Percentiles rank a stretch among this genome's conserved stretches.
Evolutionary conservation across 2,113 vertebrate species (phyloP).

Genomic region (Dromaius novaehollandiae): DNA sequence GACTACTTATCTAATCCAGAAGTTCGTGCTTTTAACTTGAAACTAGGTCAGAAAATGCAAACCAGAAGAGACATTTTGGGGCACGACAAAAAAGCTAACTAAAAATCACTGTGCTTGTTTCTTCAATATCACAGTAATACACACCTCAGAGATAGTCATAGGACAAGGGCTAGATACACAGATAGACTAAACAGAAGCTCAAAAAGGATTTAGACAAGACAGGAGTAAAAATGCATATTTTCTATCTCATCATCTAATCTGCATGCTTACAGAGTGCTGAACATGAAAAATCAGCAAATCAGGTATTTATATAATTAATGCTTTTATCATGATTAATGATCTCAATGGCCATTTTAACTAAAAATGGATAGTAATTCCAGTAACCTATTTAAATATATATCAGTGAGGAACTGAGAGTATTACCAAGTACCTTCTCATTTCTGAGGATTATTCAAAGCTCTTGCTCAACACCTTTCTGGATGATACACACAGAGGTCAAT

Average conservation of each 20-base stretch:
- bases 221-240: neutral
- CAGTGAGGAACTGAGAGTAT: neutral
- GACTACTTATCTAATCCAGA: neutral
- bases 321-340: constrained; percentile 60
- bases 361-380: constrained; percentile 35
- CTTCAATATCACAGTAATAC: neutral
- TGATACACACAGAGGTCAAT: neutral
- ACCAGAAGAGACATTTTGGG: neutral
- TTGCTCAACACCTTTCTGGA: neutral
- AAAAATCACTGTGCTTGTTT: neutral
- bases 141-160: neutral
- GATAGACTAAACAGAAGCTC: neutral
- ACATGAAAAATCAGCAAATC: constrained; percentile 61
- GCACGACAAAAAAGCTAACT: neutral
- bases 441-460: constrained; percentile 1
- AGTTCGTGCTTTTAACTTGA: neutral
- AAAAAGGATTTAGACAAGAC: neutral
- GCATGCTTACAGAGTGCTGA: neutral
- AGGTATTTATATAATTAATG: constrained; percentile 57
- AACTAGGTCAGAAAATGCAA: constrained; percentile 30
- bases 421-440: neutral
- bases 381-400: neutral
- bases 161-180: neutral
- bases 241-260: neutral
- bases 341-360: constrained; percentile 51